These are phyloP conservation scores for Xiphophorus birchmanni DNA, from an alignment of 2,797 vertebrate species.

Conservation along the genomic window DNA sequence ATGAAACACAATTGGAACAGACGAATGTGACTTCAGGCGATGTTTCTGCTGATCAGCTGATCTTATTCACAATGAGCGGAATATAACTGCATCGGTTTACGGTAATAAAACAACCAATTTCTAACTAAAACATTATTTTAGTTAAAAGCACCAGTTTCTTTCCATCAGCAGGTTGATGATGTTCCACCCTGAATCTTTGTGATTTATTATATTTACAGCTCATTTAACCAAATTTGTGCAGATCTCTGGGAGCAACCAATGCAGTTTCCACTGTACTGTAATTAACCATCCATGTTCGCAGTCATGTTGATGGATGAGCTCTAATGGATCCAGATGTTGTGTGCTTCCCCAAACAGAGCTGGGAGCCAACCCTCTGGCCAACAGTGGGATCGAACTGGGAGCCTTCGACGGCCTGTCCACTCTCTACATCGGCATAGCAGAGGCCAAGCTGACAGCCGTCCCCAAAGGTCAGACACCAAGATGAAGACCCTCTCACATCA, in stretches of 20 bases:
- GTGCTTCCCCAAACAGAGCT: slow-evolving; percentile 84
- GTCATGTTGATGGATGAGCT: slow-evolving; percentile 1
- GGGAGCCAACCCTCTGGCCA: slow-evolving; percentile 93
- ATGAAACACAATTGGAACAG: no score
- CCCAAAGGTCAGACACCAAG: slow-evolving; percentile 87
- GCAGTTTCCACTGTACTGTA: slow-evolving; percentile 1
- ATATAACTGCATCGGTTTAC: neutral
- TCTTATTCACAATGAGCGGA: neutral
- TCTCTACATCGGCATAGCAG: slow-evolving; percentile 91
- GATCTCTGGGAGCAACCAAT: slow-evolving; percentile 10
- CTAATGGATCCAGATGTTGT: slow-evolving; percentile 26
- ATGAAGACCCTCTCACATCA: neutral
- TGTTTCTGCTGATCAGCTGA: neutral
- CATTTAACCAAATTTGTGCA: slow-evolving; percentile 6
- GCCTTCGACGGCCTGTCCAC: slow-evolving; percentile 92
- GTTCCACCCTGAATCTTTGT: neutral
- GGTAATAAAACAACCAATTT: neutral
- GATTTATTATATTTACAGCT: slow-evolving; percentile 10
- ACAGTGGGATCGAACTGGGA: slow-evolving; percentile 89
- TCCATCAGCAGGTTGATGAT: neutral
- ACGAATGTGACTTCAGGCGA: neutral
- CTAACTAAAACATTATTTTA: neutral
- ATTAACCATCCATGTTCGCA: slow-evolving; percentile 7
- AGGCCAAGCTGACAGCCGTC: slow-evolving; percentile 90
- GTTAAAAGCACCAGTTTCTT: neutral